A percentile compares a stretch with the other conserved stretches of the same genome.
Conservation (phyloP, 2,797 vertebrate species). For the Iguana delicatissima region DNA sequence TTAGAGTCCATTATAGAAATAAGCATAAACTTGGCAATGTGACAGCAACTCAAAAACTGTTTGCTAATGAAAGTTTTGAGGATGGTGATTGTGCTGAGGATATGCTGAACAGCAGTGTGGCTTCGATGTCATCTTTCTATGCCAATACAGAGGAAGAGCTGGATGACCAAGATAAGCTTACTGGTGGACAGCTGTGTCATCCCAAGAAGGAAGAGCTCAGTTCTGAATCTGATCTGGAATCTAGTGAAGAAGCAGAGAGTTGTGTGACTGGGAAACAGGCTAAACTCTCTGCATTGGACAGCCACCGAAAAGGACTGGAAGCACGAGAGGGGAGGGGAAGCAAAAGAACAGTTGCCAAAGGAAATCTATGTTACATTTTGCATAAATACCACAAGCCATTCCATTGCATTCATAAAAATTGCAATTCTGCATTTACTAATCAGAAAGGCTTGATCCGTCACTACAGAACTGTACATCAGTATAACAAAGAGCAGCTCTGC, state of each 20-base stretch:
- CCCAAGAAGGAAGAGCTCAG: constrained; percentile 79
- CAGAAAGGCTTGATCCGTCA: constrained; percentile 94
- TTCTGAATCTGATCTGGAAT: constrained; percentile 81
- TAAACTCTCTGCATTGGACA: constrained; percentile 74
- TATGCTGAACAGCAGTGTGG: constrained; percentile 62
- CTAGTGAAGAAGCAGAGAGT: constrained; percentile 80
- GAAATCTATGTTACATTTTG: constrained; percentile 92
- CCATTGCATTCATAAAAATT: constrained; percentile 95
- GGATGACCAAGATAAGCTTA: constrained; percentile 59
- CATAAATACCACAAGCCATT: constrained; percentile 95
- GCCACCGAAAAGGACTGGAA: constrained; percentile 80
- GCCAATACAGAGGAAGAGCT: constrained; percentile 46
- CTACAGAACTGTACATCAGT: constrained; percentile 91
- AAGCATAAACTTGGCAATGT: constrained; percentile 86
- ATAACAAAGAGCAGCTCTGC: constrained; percentile 93
- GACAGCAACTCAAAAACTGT: constrained; percentile 81
- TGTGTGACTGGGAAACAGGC: constrained; percentile 68
- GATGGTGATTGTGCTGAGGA: constrained; percentile 73
- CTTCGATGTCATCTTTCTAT: constrained; percentile 52
- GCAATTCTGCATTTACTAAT: constrained; percentile 91
- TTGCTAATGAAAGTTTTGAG: constrained; percentile 73
- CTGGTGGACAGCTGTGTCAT: constrained; percentile 70
- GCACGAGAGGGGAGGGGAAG: constrained; percentile 87
- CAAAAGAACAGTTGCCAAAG: constrained; percentile 90
- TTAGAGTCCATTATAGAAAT: constrained; percentile 90